Evolutionary conservation across 2,113 vertebrate species (phyloP).

Genomic region (Peromyscus leucopus): DNA sequence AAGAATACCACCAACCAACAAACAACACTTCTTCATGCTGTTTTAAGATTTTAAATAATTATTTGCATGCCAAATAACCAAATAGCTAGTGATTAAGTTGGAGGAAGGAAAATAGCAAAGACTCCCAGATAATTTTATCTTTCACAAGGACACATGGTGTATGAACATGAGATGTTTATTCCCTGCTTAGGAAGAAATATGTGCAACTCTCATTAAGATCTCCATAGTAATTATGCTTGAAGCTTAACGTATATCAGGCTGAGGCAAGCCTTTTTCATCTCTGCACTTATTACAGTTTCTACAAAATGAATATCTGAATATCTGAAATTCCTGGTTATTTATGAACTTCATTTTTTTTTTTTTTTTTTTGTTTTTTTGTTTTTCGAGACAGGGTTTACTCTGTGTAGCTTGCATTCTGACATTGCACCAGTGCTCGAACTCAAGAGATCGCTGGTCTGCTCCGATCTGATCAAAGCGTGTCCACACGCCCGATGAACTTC

Average conservation of each 20-base stretch:
- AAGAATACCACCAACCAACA: neutral
- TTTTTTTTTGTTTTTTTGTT: no score
- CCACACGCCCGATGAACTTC: no score
- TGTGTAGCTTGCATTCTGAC: no score
- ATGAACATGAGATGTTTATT: neutral
- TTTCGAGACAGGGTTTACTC: no score
- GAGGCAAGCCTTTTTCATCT: neutral
- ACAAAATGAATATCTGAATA: neutral
- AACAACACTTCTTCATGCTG: neutral
- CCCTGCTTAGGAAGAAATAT: neutral
- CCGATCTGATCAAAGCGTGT: no score
- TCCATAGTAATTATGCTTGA: neutral
- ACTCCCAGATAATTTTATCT: neutral
- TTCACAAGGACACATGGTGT: neutral
- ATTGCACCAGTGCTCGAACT: no score
- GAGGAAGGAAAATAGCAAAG: neutral
- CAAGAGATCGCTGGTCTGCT: no score
- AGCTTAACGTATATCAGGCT: neutral
- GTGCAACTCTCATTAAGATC: neutral
- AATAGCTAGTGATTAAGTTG: neutral
- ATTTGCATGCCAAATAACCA: neutral
- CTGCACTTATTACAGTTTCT: neutral
- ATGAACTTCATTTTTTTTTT: neutral
- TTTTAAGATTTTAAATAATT: constrained; percentile 46
- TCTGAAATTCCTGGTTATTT: neutral